Conservation (phyloP, 2,113 vertebrate genomes). For the Cygnus atratus region DNA sequence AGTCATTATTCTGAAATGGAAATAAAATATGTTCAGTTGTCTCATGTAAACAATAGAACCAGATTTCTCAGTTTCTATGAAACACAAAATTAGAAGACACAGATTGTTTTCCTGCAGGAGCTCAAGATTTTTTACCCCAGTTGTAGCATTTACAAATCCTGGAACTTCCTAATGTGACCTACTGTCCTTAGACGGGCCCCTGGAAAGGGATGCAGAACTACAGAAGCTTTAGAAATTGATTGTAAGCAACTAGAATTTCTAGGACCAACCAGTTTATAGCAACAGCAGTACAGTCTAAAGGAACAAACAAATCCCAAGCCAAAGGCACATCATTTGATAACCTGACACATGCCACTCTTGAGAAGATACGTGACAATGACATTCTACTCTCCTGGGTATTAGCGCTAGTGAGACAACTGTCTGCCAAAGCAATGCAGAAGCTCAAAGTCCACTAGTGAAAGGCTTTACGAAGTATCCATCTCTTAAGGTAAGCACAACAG, state of each 20-base stretch:
- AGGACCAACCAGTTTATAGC: neutral
- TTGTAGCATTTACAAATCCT: neutral
- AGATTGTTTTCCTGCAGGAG: neutral
- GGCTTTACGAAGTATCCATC: neutral
- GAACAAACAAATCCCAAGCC: neutral
- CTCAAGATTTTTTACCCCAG: neutral
- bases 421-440: neutral
- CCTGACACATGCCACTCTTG: neutral
- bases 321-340: neutral
- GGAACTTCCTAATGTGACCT: neutral
- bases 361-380: neutral
- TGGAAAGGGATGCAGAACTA: neutral
- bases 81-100: neutral
- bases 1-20: neutral
- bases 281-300: neutral
- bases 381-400: neutral
- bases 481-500: neutral
- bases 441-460: neutral
- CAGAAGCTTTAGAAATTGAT: neutral
- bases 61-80: neutral
- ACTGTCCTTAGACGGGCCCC: neutral
- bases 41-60: neutral
- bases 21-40: neutral
- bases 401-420: neutral
- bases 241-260: neutral